Evolutionary conservation across 2,113 vertebrate genomes (phyloP), one percentile per base, ranked within the genome.

Genomic region (Protomyctophum bolini): DNA sequence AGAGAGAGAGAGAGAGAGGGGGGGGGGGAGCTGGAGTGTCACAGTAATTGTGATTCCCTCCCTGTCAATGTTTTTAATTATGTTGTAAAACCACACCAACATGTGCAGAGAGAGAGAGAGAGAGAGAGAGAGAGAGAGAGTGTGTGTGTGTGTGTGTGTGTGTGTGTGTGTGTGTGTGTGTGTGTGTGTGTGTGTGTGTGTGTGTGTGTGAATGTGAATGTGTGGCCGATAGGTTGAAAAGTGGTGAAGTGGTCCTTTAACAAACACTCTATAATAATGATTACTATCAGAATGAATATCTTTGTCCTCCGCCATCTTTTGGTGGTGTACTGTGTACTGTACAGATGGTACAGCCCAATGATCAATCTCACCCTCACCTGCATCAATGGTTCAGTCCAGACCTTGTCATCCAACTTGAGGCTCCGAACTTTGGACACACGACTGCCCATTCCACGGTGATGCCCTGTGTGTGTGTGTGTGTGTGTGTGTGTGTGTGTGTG

Each of bases 371-470:
- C 49, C 49, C 60, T 8, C 14, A 89, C 87, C 83, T 88, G 68
- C 12, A 83, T 72, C 5, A 93, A 10, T 14, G 90, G 88, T 58
- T 93, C 91, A 0, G 93, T 94, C 94, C 94, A 94, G 12, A 91
- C 66, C 54, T 93, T 94, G 77, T 21, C 89, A 83, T 94, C 94
- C 86, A 94, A 69, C 76, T 80, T 93, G 65, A 94, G 86, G 56
- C 92, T 91, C 11, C 93, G 89, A 1, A 94, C 90, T 75, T 93
- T 94, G 0, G 94, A 93, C 63, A 89, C 47, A 6, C 58, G 88
- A 21, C 60, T 84, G 0, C 92, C 84, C 70, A 94, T 58, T 54
- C 74, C 79, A 8, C 92, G 89, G 71, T 89, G 92, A 46, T 90
- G 90, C 66, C 89, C 93, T 94, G 66, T 41, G 33, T 41, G 33